phyloP scores from a whole-genome alignment of 2,797 vertebrate genomes.

The Gymnothorax javanicus region DNA sequence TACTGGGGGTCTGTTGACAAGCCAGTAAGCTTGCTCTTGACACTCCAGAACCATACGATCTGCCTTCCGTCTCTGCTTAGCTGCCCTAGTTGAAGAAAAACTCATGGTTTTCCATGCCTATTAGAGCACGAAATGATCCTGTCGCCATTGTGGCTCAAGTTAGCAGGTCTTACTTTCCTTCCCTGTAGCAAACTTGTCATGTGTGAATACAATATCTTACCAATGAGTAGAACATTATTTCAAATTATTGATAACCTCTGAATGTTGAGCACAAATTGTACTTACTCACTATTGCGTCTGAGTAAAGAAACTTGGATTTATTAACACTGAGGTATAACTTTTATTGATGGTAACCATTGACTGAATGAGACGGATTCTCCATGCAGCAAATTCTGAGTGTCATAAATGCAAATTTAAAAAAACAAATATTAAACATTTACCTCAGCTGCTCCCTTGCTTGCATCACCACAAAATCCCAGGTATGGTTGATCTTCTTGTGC shows the following conservation, averaged over 20 bases:
- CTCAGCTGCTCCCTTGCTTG: slow-evolving; percentile 93
- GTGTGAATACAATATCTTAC: not conserved
- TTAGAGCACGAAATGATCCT: slow-evolving; percentile 31
- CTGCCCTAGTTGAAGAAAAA: slow-evolving; percentile 73
- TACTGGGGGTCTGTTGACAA: slow-evolving; percentile 89
- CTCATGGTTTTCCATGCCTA: not conserved
- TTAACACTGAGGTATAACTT: not conserved
- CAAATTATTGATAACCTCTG: not conserved
- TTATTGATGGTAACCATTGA: not conserved
- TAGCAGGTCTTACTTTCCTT: not conserved
- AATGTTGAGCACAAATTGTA: not conserved
- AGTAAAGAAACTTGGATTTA: not conserved
- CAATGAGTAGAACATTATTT: not conserved
- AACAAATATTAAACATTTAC: slow-evolving; percentile 59
- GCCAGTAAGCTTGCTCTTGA: slow-evolving; percentile 93
- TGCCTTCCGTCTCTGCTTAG: slow-evolving; percentile 87
- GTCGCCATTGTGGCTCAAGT: not conserved
- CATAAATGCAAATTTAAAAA: not conserved
- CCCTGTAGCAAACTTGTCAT: not conserved
- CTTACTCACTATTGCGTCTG: not conserved
- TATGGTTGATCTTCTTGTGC: slow-evolving; percentile 89
- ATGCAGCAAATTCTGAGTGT: not conserved
- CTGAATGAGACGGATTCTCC: not conserved
- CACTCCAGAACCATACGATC: slow-evolving; percentile 92
- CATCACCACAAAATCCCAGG: slow-evolving; percentile 96